phyloP scores from a whole-genome alignment of 2,113 vertebrate species.

The Rynchops niger region DNA sequence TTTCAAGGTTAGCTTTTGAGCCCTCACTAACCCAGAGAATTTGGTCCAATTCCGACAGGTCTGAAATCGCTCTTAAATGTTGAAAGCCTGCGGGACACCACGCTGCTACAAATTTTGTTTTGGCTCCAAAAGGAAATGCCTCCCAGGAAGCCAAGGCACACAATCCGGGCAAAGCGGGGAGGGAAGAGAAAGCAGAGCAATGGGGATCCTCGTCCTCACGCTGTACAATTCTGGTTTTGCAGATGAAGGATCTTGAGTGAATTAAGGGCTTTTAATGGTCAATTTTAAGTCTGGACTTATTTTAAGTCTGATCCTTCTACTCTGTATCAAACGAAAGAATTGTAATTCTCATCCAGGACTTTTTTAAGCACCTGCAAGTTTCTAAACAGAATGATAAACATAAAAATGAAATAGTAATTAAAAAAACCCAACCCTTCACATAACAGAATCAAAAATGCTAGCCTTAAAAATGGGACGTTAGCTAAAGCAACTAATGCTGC shows the following conservation, averaged over 20 bases:
- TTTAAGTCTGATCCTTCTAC: neutral
- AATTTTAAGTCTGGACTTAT: neutral
- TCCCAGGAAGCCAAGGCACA: neutral
- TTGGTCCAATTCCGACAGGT: neutral
- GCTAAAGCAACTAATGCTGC: neutral
- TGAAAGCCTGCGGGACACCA: neutral
- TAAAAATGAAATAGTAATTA: neutral
- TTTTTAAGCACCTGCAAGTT: neutral
- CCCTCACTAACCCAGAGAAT: neutral
- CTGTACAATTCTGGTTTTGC: neutral
- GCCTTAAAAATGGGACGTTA: neutral
- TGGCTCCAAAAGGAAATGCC: neutral
- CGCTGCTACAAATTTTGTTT: neutral
- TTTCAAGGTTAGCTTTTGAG: neutral
- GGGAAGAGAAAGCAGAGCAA: neutral
- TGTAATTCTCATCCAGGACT: neutral
- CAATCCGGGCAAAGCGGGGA: rapidly evolving
- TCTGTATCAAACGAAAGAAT: neutral
- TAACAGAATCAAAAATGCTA: neutral
- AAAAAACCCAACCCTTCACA: neutral
- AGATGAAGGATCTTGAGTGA: neutral
- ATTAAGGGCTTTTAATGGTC: neutral
- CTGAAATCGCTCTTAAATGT: neutral
- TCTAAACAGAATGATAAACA: neutral
- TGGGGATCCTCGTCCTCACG: neutral